phyloP scores from a whole-genome alignment of 2,113 vertebrate species.

The Australoheros scitulus region DNA sequence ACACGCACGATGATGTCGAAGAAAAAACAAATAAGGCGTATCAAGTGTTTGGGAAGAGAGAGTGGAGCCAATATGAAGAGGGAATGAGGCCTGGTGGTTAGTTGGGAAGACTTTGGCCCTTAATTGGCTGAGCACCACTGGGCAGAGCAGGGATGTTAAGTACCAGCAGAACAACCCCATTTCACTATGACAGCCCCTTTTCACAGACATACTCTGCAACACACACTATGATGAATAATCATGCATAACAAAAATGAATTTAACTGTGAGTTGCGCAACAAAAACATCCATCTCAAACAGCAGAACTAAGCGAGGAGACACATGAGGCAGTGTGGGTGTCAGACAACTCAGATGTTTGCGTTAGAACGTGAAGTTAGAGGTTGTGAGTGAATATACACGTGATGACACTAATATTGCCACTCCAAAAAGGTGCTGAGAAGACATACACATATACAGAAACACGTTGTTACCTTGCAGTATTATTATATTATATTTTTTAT shows the following conservation, averaged over 20 bases:
- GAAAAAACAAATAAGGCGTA: not conserved
- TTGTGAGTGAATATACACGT: not conserved
- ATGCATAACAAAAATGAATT: slow-evolving; percentile 2
- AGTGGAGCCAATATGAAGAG: not conserved
- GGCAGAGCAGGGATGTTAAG: slow-evolving; percentile 38
- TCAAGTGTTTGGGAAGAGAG: slow-evolving; percentile 14
- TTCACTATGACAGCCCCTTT: slow-evolving; percentile 10
- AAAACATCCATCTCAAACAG: not conserved
- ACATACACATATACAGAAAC: not conserved
- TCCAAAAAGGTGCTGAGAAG: not conserved
- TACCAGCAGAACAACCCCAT: slow-evolving; percentile 25
- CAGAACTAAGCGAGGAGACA: not conserved
- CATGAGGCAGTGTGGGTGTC: not conserved
- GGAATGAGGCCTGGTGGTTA: slow-evolving; percentile 16
- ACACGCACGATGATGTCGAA: not conserved
- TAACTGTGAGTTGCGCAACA: slow-evolving; percentile 10
- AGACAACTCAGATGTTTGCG: not conserved
- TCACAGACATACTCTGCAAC: not conserved
- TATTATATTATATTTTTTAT: not conserved
- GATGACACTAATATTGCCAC: not conserved
- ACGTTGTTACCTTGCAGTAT: not conserved
- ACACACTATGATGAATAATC: not conserved
- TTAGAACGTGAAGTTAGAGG: not conserved
- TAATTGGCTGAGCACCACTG: slow-evolving; percentile 66
- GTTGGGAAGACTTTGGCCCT: slow-evolving; percentile 43